These are phyloP conservation scores for Petrocephalus zakoni DNA, from an alignment of 2,113 vertebrate species.

Conservation along the genomic window DNA sequence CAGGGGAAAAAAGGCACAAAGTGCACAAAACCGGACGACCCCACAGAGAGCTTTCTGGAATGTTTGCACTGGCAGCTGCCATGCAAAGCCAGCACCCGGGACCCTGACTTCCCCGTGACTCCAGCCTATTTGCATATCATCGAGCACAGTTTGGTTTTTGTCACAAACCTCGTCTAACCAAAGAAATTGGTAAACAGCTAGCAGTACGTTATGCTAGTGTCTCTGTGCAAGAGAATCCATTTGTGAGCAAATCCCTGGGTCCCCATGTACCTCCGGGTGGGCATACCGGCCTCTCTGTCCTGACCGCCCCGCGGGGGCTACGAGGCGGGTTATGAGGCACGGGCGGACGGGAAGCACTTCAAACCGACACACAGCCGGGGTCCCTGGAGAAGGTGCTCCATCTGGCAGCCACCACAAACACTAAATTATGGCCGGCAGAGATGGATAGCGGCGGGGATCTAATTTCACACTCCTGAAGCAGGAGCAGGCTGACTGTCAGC, in stretches of 20 bases:
- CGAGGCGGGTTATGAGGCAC: background rate
- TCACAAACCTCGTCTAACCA: background rate
- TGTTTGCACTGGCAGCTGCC: background rate
- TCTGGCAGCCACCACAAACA: constrained; percentile 23
- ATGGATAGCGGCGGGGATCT: constrained; percentile 3
- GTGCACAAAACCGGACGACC: background rate
- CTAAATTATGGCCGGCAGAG: constrained; percentile 19
- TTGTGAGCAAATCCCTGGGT: background rate
- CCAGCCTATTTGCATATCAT: background rate
- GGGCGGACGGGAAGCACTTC: background rate
- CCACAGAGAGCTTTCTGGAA: background rate
- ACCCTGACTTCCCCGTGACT: background rate
- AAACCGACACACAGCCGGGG: background rate
- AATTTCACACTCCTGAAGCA: constrained; percentile 14
- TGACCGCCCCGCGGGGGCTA: background rate
- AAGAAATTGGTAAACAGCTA: background rate
- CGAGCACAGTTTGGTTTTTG: background rate
- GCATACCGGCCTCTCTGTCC: background rate
- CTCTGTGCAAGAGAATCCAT: background rate
- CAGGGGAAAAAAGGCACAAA: background rate
- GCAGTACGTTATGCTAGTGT: background rate
- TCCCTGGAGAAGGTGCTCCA: background rate
- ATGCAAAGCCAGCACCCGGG: background rate
- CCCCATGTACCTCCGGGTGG: background rate
- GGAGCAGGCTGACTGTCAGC: background rate